A percentile compares a stretch with the other conserved stretches of the same genome.
These are phyloP conservation scores for Unio pictorum DNA, from an alignment of 2,888 invertebrate genomes.

Conservation along the genomic window DNA sequence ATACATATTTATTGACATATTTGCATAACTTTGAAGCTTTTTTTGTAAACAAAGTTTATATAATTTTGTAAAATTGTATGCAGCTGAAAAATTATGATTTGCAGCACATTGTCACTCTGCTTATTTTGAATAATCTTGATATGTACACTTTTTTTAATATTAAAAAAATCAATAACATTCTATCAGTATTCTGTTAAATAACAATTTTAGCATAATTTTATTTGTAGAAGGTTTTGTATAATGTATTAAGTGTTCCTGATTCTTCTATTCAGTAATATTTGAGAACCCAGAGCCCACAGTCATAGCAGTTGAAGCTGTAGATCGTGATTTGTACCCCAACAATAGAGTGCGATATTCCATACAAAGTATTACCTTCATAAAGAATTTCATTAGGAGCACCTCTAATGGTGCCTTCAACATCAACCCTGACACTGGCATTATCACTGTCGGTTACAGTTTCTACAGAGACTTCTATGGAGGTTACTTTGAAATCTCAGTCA, in stretches of 20 bases:
- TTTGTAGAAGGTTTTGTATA: too few species aligned
- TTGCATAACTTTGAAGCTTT: too few species aligned
- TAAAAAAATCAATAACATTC: too few species aligned
- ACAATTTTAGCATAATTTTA: too few species aligned
- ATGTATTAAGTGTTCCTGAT: not conserved
- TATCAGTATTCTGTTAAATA: too few species aligned
- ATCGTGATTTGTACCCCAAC: constrained; percentile 30
- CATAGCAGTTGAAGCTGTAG: constrained; percentile 24
- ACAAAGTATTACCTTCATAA: constrained; percentile 22
- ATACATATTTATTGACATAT: too few species aligned
- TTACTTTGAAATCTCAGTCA: constrained; percentile 43
- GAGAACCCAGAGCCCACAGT: constrained; percentile 26
- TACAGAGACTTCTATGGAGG: constrained; percentile 49
- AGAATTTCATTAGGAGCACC: not conserved
- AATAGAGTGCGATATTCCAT: constrained; percentile 42
- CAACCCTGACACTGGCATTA: constrained; percentile 38
- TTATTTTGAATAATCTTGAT: too few species aligned
- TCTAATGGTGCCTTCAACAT: constrained; percentile 41
- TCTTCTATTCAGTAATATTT: constrained; percentile 36
- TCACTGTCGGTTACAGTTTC: constrained; percentile 36
- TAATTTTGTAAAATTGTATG: too few species aligned
- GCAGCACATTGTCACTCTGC: too few species aligned
- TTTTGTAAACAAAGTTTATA: too few species aligned
- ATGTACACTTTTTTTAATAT: too few species aligned
- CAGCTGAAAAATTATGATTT: too few species aligned